Conservation (phyloP, 2,113 vertebrate species). For the Arvicanthis niloticus region DNA sequence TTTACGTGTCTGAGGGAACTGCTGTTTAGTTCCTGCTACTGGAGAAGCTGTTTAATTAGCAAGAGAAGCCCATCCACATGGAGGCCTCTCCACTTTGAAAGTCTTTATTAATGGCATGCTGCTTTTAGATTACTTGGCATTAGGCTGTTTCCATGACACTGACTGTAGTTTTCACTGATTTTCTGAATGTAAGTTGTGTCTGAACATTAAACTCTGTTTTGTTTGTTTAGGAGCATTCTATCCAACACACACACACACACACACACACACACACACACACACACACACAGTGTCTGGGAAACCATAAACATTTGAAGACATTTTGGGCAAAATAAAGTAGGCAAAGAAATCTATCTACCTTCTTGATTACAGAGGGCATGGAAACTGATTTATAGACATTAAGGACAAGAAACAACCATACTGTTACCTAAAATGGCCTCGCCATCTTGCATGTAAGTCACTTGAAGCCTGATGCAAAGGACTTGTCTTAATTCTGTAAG, state of each 20-base stretch:
- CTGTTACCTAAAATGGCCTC: neutral
- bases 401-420: neutral
- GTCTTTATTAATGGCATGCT: neutral
- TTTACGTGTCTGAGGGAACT: constrained; percentile 64
- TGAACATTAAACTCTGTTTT: constrained; percentile 48
- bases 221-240: constrained; percentile 8
- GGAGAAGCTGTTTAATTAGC: constrained; percentile 53
- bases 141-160: constrained; percentile 51
- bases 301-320: neutral
- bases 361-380: constrained; percentile 21
- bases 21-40: constrained; percentile 42
- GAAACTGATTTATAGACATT: neutral
- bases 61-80: constrained; percentile 26
- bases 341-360: constrained; percentile 1
- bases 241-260: neutral
- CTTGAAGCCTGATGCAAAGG: neutral
- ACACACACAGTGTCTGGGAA: neutral
- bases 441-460: neutral
- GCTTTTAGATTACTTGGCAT: constrained; percentile 48
- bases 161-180: neutral
- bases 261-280: too few species aligned
- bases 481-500: constrained; percentile 8
- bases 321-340: constrained; percentile 43
- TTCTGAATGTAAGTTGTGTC: constrained; percentile 24
- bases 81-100: constrained; percentile 4